Evolutionary conservation across 2,888 invertebrate genomes (phyloP), one percentile per base, ranked within the genome.

Genomic region (Herminia tarsipennalis): DNA sequence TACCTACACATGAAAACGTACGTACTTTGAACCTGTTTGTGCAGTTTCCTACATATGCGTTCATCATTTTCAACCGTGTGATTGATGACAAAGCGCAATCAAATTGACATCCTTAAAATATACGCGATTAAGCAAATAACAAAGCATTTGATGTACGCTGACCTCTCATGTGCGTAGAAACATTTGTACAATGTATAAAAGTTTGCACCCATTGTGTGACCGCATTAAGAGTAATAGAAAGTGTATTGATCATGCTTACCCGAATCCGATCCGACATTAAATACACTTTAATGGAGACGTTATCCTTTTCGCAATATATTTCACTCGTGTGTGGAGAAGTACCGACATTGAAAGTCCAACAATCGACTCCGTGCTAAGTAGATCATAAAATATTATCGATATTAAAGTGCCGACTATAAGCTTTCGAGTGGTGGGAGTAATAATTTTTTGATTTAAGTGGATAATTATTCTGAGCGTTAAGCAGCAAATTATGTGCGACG

Each of bases 321-420:
- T 66, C 61, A 66, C 53, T 52, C 51, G 40, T 72, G 69, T 72
- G 60, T 70, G 56, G 38, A 47, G 56, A 56, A 60, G 64, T 65
- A 66, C 76, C 74, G 80, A 75, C 66, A 64, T 45, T 49, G 63
- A 59, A 64, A 62, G 65, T 76, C 58, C 76, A 81, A 86, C 83
- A 85, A 81, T 70, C 54, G 74, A 82, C 81, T 83, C 80, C 76
- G 71, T 66, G 74, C 69, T 88, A 88, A 87, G 85, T 82, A 86
- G 73, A 58, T 59, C 66, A 76, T 88, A 86, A 88, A 87, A 79
- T 84, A 83, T 82, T 64, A 65, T 62, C 48, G 66, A 77, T 76
- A 76, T 60, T 42, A 39, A 55, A 35, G 9, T 46, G 36, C 30
- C 47, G 41, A 47, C 20, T 35, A 16, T 28, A 14, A 28, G 21